Percentiles rank a stretch among this genome's conserved stretches.
Conservation (phyloP, 2,888 invertebrate species). For the Nomada ferruginata region DNA sequence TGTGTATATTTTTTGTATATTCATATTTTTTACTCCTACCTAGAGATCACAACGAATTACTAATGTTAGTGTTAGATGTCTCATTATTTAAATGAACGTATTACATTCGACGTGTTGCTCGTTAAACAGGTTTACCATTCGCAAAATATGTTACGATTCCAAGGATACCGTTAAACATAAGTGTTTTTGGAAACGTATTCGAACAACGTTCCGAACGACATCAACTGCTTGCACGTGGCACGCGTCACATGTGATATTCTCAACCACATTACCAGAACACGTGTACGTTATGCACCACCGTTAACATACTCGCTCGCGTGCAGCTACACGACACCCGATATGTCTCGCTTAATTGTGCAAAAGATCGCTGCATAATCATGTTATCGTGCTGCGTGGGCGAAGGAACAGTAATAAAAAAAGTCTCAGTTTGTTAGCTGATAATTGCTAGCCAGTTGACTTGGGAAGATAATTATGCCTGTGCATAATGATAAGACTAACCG, state of each 20-base stretch:
- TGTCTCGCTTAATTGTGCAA: slow-evolving; percentile 56
- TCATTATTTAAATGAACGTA: too few species aligned
- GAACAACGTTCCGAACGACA: slow-evolving; percentile 39
- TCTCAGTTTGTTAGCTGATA: slow-evolving; percentile 30
- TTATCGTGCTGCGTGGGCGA: slow-evolving; percentile 35
- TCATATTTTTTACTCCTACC: too few species aligned
- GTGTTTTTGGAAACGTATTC: slow-evolving; percentile 34
- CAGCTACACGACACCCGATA: slow-evolving; percentile 57
- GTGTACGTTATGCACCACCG: slow-evolving; percentile 51
- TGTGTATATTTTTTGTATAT: too few species aligned
- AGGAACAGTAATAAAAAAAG: slow-evolving; percentile 16
- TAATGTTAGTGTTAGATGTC: too few species aligned
- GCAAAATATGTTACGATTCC: not conserved
- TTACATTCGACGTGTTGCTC: too few species aligned
- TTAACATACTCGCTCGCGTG: slow-evolving; percentile 58
- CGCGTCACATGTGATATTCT: slow-evolving; percentile 56
- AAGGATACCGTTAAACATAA: not conserved
- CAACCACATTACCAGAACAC: slow-evolving; percentile 54
- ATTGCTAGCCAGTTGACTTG: slow-evolving; percentile 14
- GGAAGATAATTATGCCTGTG: slow-evolving; percentile 22
- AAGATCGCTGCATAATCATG: slow-evolving; percentile 47
- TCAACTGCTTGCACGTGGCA: slow-evolving; percentile 37
- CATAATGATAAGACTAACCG: slow-evolving; percentile 24
- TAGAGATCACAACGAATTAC: too few species aligned
- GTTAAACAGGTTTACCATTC: too few species aligned